Conservation (phyloP, 1,140 invertebrate genomes). For the Elysia chlorotica region DNA sequence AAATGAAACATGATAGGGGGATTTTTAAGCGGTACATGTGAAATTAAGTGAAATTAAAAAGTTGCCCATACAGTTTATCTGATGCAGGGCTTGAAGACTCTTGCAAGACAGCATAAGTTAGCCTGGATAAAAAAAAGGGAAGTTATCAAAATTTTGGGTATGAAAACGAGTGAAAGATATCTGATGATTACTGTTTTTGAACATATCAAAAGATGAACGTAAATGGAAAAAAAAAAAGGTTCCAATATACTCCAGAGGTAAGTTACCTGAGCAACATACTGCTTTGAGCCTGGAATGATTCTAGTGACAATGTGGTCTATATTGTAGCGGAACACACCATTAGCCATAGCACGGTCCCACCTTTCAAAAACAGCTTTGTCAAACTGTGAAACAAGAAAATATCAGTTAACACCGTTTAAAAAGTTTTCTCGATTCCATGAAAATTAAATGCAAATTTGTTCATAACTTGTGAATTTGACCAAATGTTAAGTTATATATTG, state of each 20-base stretch:
- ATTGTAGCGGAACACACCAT: slow-evolving; percentile 47
- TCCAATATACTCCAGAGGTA: not conserved
- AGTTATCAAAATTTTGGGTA: not conserved
- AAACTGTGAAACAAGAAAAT: slow-evolving; percentile 37
- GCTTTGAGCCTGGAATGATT: slow-evolving; percentile 42
- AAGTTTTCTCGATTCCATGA: not conserved
- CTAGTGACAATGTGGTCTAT: slow-evolving; percentile 44
- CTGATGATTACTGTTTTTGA: not conserved
- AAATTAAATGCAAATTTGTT: not conserved
- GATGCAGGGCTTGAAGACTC: too few relatives aligned
- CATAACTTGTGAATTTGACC: not conserved
- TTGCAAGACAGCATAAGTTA: not conserved
- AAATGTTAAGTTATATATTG: not conserved
- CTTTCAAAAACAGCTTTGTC: slow-evolving; percentile 35
- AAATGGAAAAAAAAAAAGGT: not conserved
- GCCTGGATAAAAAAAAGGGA: not conserved
- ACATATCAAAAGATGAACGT: too few relatives aligned
- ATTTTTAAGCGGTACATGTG: too few relatives aligned
- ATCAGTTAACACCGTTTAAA: not conserved
- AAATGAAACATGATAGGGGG: too few relatives aligned
- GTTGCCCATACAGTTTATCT: too few relatives aligned
- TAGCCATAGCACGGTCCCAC: slow-evolving; percentile 44
- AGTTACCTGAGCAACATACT: slow-evolving; percentile 48
- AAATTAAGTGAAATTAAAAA: too few relatives aligned
- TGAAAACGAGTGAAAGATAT: not conserved